These are phyloP conservation scores for Pandemis heparana DNA, from an alignment of 2,888 invertebrate genomes.

Conservation along the genomic window DNA sequence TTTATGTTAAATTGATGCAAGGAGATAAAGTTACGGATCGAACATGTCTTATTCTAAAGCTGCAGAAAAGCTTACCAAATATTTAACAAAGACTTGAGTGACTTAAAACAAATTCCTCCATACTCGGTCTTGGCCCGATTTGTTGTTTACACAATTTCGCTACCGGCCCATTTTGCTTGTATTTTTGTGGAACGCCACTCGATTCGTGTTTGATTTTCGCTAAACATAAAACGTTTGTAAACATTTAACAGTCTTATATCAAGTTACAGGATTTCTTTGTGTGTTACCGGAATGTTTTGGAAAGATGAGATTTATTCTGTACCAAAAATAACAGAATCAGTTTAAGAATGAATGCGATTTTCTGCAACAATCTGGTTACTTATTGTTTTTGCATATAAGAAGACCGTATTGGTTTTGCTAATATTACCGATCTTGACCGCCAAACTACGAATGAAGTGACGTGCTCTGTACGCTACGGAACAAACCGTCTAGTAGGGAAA, in stretches of 20 bases:
- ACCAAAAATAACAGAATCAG: background rate
- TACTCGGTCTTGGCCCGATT: constrained; percentile 74
- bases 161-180: constrained; percentile 68
- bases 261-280: constrained; percentile 75
- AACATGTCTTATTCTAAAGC: constrained; percentile 62
- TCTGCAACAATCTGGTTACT: background rate
- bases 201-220: constrained; percentile 81
- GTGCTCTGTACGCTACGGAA: too few species aligned
- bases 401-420: too few species aligned
- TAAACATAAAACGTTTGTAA: constrained; percentile 81
- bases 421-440: too few species aligned
- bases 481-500: too few species aligned
- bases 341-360: background rate
- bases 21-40: constrained; percentile 68
- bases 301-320: constrained; percentile 1
- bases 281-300: constrained; percentile 38
- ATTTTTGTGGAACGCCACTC: constrained; percentile 80
- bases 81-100: constrained; percentile 81
- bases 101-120: constrained; percentile 84
- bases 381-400: background rate
- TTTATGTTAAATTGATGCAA: background rate
- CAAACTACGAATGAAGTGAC: too few species aligned
- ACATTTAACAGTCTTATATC: constrained; percentile 78
- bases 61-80: constrained; percentile 80
- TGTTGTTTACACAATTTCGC: constrained; percentile 80